Conservation (phyloP, 2,797 vertebrate species). For the Takifugu ocellatus region DNA sequence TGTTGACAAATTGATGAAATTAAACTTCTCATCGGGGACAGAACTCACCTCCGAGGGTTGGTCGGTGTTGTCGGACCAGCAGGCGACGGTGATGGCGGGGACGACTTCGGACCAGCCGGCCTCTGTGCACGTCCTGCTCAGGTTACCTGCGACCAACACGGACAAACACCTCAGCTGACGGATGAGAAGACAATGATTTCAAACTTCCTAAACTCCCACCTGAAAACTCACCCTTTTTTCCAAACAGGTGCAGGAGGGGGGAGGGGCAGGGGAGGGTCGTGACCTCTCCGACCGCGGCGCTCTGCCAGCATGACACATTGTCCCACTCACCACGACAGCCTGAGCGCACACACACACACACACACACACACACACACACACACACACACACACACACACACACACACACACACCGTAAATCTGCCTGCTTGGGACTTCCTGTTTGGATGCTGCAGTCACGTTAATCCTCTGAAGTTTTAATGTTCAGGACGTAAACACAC, state of each 20-base stretch:
- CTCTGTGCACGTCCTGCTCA: slow-evolving; percentile 72
- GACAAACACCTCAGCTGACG: too few species aligned
- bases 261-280: slow-evolving; percentile 62
- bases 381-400: slow-evolving; percentile 21
- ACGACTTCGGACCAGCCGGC: slow-evolving; percentile 66
- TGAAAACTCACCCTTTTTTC: slow-evolving; percentile 61
- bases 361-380: slow-evolving; percentile 30
- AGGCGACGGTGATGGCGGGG: slow-evolving; percentile 55
- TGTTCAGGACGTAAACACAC: neutral
- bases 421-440: too few species aligned
- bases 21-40: too few species aligned
- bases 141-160: slow-evolving; percentile 48
- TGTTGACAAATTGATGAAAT: too few species aligned
- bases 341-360: slow-evolving; percentile 41
- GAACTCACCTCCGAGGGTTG: slow-evolving; percentile 53
- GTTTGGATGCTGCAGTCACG: too few species aligned
- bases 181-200: too few species aligned
- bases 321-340: slow-evolving; percentile 72
- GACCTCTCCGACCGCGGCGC: slow-evolving; percentile 53
- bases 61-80: slow-evolving; percentile 41
- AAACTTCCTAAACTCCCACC: too few species aligned
- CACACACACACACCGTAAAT: too few species aligned
- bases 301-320: slow-evolving; percentile 67
- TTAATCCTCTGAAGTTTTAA: slow-evolving; percentile 2
- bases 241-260: slow-evolving; percentile 62